These are phyloP conservation scores for Netelia virgata DNA, from an alignment of 2,888 invertebrate genomes.

Conservation along the genomic window DNA sequence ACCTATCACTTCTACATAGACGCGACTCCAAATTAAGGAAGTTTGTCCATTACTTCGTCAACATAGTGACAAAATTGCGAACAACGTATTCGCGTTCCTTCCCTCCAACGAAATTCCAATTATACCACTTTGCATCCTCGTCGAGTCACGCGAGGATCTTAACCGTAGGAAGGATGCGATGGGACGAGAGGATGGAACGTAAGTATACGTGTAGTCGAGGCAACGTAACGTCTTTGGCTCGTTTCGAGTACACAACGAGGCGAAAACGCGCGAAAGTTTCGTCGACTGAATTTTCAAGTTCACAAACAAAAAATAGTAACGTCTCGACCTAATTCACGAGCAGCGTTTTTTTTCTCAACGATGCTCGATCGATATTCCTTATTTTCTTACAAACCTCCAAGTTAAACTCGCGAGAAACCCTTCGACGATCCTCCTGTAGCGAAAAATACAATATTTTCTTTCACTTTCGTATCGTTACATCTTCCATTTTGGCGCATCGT, in stretches of 20 bases:
- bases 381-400: no score
- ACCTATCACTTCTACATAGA: conserved; percentile 27
- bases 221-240: neutral
- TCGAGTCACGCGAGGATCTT: conserved; percentile 3
- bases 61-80: conserved; percentile 51
- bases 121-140: conserved; percentile 19
- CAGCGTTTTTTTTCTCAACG: no score
- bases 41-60: conserved; percentile 57
- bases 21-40: conserved; percentile 54
- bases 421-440: neutral
- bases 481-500: conserved; percentile 15
- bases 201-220: neutral
- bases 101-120: conserved; percentile 35
- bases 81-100: conserved; percentile 38
- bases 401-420: no score
- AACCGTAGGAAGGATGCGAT: neutral
- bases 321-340: no score
- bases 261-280: neutral
- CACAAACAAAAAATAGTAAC: no score
- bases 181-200: conserved; percentile 3
- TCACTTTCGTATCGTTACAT: neutral
- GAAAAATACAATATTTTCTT: neutral
- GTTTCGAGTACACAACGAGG: neutral
- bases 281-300: neutral
- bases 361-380: no score